A percentile compares a stretch with the other conserved stretches of the same genome.
These are phyloP conservation scores for Spheniscus mendiculus DNA, from an alignment of 2,113 vertebrate species.

Conservation along the genomic window DNA sequence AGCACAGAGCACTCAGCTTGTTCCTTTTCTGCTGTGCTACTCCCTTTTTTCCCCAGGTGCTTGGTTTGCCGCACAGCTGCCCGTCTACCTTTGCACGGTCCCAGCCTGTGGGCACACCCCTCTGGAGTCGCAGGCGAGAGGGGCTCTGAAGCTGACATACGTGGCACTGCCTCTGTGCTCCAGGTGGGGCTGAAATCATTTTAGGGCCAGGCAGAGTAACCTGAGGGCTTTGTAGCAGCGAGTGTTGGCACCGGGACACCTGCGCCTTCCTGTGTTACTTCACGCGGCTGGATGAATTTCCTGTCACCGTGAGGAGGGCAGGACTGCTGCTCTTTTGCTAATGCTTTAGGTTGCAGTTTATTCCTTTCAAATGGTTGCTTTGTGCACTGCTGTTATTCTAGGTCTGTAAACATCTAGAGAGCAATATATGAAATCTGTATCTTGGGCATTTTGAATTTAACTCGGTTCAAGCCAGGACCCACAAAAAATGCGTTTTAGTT, in stretches of 20 bases:
- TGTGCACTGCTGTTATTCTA: neutral
- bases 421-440: neutral
- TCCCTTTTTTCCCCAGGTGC: neutral
- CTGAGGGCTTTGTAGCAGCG: neutral
- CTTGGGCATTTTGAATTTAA: neutral
- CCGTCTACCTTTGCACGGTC: fast-evolving
- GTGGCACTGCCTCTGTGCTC: neutral
- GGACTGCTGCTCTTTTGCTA: neutral
- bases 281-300: neutral
- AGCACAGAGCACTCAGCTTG: neutral
- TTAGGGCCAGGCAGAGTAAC: neutral
- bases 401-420: neutral
- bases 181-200: neutral
- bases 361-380: neutral
- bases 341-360: neutral
- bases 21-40: neutral
- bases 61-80: neutral
- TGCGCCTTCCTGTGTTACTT: neutral
- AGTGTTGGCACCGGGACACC: neutral
- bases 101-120: neutral
- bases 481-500: neutral
- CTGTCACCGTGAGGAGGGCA: neutral
- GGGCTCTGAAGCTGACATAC: neutral
- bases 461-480: neutral
- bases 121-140: neutral